Evolutionary conservation across 2,113 vertebrate species (phyloP), one percentile per base, ranked within the genome.

Genomic region (Potamarius usumacintae): DNA sequence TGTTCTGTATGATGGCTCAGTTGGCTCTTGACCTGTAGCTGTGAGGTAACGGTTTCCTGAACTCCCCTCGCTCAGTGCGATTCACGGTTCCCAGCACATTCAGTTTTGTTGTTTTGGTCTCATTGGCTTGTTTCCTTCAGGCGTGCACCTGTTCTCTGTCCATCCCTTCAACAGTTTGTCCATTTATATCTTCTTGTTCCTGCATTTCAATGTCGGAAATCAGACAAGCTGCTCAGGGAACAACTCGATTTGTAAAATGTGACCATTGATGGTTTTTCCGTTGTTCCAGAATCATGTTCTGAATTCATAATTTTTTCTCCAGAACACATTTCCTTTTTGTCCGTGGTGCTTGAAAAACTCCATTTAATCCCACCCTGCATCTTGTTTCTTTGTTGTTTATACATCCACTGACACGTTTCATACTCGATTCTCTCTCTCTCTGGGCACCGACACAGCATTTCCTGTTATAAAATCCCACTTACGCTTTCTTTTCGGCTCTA

Each of bases 381-480:
- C 78, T 81, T 81, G 78, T 60, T 81, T 60, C 78, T 81, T 81
- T 81, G 55, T 81, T 81, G 78, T 81, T 58, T 81, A 34, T 48
- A 30, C 15, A 81, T 60, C 78, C 27, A 10, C 55, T 34, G 55
- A 34, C 78, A 20, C 20, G 7, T 42, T 86, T 82, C 53, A 60
- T 52, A 84, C 93, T 93, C 91, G 88, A 90, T 62, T 76, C 88
- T 94, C 76, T 79, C 93, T 94, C 93, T 94, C 92, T 90, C 86
- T 88, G 92, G 92, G 90, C 90, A 74, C 90, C 93, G 92, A 93
- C 91, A 92, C 78, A 93, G 83, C 90, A 92, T 91, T 91, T 91
- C 91, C 77, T 91, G 93, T 94, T 94, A 95, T 87, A 93, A 93
- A 93, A 94, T 92, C 92, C 94, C 93, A 92, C 89, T 91, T 90